Evolutionary conservation across 1,140 invertebrate genomes (phyloP).

Genomic region (Drosophila punjabiensis): DNA sequence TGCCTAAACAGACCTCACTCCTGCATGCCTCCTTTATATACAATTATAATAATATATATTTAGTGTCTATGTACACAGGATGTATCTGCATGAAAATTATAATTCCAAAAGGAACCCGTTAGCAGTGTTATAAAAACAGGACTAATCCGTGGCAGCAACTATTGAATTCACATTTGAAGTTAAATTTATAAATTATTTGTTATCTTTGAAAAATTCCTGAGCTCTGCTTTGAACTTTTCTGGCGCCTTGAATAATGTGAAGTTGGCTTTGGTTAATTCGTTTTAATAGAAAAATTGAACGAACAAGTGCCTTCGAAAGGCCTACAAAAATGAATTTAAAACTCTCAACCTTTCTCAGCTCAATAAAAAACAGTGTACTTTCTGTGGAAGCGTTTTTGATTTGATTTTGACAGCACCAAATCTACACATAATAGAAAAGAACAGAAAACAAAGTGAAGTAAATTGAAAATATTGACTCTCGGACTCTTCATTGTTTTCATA

Average conservation of each 20-base stretch:
- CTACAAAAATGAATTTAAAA: neutral
- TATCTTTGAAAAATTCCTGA: neutral
- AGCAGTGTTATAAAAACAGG: neutral
- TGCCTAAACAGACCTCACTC: constrained; percentile 5
- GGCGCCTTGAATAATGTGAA: neutral
- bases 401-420: neutral
- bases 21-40: neutral
- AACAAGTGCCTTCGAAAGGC: neutral
- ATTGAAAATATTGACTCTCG: neutral
- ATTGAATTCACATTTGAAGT: neutral
- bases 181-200: neutral
- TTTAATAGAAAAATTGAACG: neutral
- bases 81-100: neutral
- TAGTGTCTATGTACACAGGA: neutral
- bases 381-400: neutral
- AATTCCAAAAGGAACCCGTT: neutral
- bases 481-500: neutral
- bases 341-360: neutral
- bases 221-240: neutral
- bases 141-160: neutral
- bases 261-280: neutral
- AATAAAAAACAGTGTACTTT: neutral
- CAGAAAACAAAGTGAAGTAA: neutral
- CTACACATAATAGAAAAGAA: neutral
- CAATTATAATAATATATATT: neutral